Conservation (phyloP, 1,140 invertebrate genomes). For the Diorhabda carinulata region DNA sequence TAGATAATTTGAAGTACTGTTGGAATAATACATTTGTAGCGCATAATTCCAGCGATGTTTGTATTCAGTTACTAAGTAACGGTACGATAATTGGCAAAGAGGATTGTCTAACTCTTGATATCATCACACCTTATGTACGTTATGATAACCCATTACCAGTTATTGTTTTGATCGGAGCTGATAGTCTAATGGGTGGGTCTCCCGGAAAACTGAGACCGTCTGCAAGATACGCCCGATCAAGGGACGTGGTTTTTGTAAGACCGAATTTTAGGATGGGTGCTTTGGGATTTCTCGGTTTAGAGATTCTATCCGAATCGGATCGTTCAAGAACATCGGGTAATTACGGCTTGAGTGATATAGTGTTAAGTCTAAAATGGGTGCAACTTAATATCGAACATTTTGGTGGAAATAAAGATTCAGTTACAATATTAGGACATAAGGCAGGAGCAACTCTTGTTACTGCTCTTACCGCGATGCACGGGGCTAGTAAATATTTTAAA, state of each 20-base stretch:
- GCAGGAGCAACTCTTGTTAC: constrained; percentile 74
- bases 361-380: constrained; percentile 75
- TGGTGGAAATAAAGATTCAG: constrained; percentile 69
- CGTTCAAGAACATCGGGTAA: constrained; percentile 79
- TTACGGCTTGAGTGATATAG: constrained; percentile 77
- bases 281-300: constrained; percentile 74
- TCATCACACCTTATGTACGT: constrained; percentile 68
- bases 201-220: constrained; percentile 53
- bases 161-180: constrained; percentile 75
- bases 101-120: constrained; percentile 76
- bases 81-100: constrained; percentile 64
- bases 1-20: constrained; percentile 66
- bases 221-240: constrained; percentile 54
- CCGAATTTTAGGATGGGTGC: constrained; percentile 76
- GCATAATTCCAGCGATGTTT: constrained; percentile 61
- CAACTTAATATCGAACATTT: constrained; percentile 77
- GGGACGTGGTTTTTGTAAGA: constrained; percentile 77
- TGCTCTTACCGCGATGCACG: constrained; percentile 57
- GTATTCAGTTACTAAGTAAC: constrained; percentile 64
- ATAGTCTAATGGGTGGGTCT: constrained; percentile 68
- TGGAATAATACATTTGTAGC: constrained; percentile 73
- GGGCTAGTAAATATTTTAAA: constrained; percentile 60
- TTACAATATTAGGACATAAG: constrained; percentile 76
- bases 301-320: constrained; percentile 62
- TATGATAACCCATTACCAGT: constrained; percentile 73